phyloP scores from a whole-genome alignment of 2,113 vertebrate genomes.

The Centropus unirufus region DNA sequence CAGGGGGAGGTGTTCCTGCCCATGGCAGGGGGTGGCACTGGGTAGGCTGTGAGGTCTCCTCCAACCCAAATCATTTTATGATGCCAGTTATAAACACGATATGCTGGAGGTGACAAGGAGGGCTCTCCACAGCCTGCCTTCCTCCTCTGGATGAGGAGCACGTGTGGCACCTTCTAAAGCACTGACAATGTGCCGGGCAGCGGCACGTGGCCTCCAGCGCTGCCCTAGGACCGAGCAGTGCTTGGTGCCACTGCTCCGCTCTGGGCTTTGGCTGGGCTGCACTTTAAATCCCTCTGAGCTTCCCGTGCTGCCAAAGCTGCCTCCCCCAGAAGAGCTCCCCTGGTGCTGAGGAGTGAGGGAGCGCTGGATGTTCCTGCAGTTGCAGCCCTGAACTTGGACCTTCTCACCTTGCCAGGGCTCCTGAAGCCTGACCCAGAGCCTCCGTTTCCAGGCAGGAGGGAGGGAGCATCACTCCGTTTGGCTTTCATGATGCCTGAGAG shows the following conservation, averaged over 20 bases:
- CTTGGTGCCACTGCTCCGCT: fast-evolving
- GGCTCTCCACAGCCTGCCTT: background rate
- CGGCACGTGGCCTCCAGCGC: background rate
- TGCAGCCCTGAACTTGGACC: fast-evolving
- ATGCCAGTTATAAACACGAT: background rate
- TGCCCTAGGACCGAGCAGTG: too few species aligned
- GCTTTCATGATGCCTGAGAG: fast-evolving
- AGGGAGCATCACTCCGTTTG: fast-evolving
- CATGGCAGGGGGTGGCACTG: too few species aligned
- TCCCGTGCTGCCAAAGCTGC: background rate
- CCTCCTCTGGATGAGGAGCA: background rate
- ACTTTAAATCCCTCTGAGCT: background rate
- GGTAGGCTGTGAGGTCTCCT: too few species aligned
- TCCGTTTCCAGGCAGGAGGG: background rate
- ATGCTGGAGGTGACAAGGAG: background rate
- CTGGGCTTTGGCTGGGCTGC: too few species aligned
- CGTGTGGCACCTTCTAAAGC: background rate
- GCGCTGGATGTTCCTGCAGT: background rate
- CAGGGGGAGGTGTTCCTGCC: too few species aligned
- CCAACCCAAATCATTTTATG: too few species aligned
- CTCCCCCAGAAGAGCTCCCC: background rate
- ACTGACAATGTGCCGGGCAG: too few species aligned
- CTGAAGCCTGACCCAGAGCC: background rate
- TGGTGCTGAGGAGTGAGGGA: background rate
- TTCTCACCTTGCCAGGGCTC: fast-evolving